Base-by-base conservation (phyloP, 2,797 vertebrate genomes). In the Esox masquinongy region DNA sequence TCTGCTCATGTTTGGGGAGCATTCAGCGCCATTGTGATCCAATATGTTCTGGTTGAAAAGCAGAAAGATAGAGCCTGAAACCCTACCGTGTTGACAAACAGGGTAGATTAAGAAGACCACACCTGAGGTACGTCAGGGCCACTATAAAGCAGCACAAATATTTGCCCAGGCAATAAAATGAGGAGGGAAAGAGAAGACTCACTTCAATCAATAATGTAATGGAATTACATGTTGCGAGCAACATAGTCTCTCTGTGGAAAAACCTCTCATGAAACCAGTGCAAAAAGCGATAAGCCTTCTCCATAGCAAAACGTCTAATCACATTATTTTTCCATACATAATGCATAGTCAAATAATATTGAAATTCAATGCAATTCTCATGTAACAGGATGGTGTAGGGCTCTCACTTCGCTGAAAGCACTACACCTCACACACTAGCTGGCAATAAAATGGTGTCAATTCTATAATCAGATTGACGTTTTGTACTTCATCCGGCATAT, bases 11-110 rank as follows among this genome's bases (percentile, higher is more conserved):
- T 77, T 72, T 66, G 3, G 64, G 71, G 79, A 70, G 43, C 82
- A 79, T 85, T 86, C 82, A 83, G 76, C 26, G n/a, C 17, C 26
- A 73, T 82, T 78, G 56, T 72, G 73, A 85, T 83, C 66, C 49
- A 72, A 64, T 53, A 29, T 68, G 76, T 80, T 66, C 36, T 64
- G 51, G 19, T n/a, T 12, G 22, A 9, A 47, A 73, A 66, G 47
- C 15, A n/a, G 49, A 70, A 29, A 53, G 43, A 53, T 24, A 22
- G 53, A n/a, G n/a, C 39, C 68, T 39, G 24, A 36, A 22, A 56
- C 19, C 63, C 63, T 47, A 31, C 61, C n/a, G 9, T 67, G 78
- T 39, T 50, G 82, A 85, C 80, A 50, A 50, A 22, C 66, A 43
- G 69, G 77, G 61, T 26, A 78, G 72, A 26, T 74, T 77, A 80